These are phyloP conservation scores for Gonocerus acuteangulatus DNA, from an alignment of 2,888 invertebrate species.

Conservation along the genomic window DNA sequence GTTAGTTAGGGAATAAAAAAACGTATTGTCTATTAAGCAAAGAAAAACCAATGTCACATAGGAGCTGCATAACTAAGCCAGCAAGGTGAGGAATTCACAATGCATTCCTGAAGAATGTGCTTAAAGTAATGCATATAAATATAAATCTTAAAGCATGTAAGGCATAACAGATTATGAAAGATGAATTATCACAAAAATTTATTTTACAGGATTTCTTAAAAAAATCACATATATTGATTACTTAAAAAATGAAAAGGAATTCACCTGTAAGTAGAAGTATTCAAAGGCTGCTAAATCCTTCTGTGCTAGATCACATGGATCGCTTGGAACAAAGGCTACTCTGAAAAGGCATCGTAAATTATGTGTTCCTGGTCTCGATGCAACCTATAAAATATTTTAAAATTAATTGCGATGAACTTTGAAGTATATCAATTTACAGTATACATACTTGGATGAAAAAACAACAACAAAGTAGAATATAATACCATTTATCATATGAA, in stretches of 20 bases:
- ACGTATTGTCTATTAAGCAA: too few species aligned
- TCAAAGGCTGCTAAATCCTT: slow-evolving; percentile 78
- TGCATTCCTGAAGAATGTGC: too few species aligned
- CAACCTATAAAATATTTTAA: slow-evolving; percentile 56
- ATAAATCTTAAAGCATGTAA: too few species aligned
- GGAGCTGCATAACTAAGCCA: too few species aligned
- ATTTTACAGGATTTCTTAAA: not conserved
- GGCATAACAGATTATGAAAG: too few species aligned
- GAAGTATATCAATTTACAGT: too few species aligned
- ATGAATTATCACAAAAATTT: too few species aligned
- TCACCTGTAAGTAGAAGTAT: slow-evolving; percentile 73
- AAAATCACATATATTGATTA: slow-evolving; percentile 3
- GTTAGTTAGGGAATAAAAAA: too few species aligned
- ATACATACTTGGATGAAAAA: not conserved
- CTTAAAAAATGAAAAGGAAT: not conserved
- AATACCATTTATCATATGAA: not conserved
- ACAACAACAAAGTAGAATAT: not conserved
- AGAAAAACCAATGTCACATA: too few species aligned
- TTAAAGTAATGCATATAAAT: too few species aligned
- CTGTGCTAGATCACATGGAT: slow-evolving; percentile 75
- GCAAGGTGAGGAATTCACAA: too few species aligned
- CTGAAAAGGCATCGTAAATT: slow-evolving; percentile 83
- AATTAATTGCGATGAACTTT: too few species aligned
- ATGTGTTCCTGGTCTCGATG: slow-evolving; percentile 81
- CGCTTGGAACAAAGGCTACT: slow-evolving; percentile 79